Conservation (phyloP, 2,888 invertebrate genomes). For the Dendrolimus houi region DNA sequence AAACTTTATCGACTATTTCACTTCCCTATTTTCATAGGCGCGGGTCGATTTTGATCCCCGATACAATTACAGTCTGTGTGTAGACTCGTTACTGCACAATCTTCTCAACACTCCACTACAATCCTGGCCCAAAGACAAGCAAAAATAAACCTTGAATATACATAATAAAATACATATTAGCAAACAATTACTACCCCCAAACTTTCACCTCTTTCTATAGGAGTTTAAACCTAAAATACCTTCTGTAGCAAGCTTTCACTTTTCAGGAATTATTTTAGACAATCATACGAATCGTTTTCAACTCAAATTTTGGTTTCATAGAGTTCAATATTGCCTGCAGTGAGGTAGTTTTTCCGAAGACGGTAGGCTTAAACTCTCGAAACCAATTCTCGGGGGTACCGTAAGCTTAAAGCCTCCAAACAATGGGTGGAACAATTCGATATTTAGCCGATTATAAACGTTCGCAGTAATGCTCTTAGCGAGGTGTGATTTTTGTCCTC, state of each 20-base stretch:
- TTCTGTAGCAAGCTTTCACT: slow-evolving; percentile 74
- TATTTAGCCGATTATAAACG: slow-evolving; percentile 74
- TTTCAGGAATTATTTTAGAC: slow-evolving; percentile 68
- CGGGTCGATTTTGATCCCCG: slow-evolving; percentile 65
- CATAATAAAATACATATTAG: slow-evolving; percentile 29
- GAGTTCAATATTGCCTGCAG: slow-evolving; percentile 27
- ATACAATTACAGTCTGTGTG: slow-evolving; percentile 72
- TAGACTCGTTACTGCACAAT: slow-evolving; percentile 69
- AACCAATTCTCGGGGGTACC: slow-evolving; percentile 65
- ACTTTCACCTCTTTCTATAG: slow-evolving; percentile 76
- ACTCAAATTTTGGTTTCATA: slow-evolving; percentile 28
- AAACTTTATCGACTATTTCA: slow-evolving; percentile 29
- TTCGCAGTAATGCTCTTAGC: slow-evolving; percentile 67
- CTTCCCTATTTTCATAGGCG: slow-evolving; percentile 35
- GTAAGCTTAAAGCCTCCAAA: slow-evolving; percentile 60
- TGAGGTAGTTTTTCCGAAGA: slow-evolving; percentile 52
- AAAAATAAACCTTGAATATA: slow-evolving; percentile 31
- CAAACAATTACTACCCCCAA: slow-evolving; percentile 34
- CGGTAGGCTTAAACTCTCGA: slow-evolving; percentile 70
- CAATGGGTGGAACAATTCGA: slow-evolving; percentile 72
- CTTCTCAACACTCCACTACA: slow-evolving; percentile 55
- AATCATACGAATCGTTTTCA: slow-evolving; percentile 25
- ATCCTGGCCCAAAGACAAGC: slow-evolving; percentile 14
- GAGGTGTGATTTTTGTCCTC: slow-evolving; percentile 62
- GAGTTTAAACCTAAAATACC: slow-evolving; percentile 74